Evolutionary conservation across 2,888 invertebrate genomes (phyloP).

Genomic region (Sphecodes monilicornis): DNA sequence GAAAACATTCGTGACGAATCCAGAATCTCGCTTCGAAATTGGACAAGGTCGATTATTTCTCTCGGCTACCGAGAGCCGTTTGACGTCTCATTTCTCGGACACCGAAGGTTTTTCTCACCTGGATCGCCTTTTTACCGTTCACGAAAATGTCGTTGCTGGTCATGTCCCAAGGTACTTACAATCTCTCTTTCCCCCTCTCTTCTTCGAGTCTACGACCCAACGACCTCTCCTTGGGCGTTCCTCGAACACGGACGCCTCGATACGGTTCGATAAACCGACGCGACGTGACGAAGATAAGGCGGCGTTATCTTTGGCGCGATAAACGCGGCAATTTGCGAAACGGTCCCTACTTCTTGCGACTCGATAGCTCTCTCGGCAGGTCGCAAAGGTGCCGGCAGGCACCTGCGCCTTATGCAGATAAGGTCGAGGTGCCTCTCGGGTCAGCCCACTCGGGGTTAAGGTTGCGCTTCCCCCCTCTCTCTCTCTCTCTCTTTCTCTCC

Average conservation of each 20-base stretch:
- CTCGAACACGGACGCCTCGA: not conserved
- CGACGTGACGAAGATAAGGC: not conserved
- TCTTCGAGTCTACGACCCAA: not conserved
- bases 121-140: not conserved
- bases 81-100: constrained; percentile 48
- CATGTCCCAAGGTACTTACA: not conserved
- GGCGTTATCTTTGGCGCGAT: constrained; percentile 25
- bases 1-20: constrained; percentile 80
- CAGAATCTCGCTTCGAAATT: constrained; percentile 70
- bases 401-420: constrained; percentile 84
- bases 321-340: constrained; percentile 54
- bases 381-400: constrained; percentile 80
- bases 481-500: constrained; percentile 26
- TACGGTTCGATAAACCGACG: not conserved
- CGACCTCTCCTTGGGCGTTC: not conserved
- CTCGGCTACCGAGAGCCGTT: constrained; percentile 37
- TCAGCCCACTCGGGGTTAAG: constrained; percentile 73
- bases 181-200: not conserved
- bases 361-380: constrained; percentile 39
- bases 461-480: constrained; percentile 63
- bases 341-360: constrained; percentile 10
- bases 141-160: not conserved
- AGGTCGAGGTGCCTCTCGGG: constrained; percentile 75
- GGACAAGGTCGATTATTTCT: constrained; percentile 77
- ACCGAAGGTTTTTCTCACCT: not conserved